These are phyloP conservation scores for Melipona quadrifasciata DNA, from an alignment of 1,140 invertebrate species.

Conservation along the genomic window DNA sequence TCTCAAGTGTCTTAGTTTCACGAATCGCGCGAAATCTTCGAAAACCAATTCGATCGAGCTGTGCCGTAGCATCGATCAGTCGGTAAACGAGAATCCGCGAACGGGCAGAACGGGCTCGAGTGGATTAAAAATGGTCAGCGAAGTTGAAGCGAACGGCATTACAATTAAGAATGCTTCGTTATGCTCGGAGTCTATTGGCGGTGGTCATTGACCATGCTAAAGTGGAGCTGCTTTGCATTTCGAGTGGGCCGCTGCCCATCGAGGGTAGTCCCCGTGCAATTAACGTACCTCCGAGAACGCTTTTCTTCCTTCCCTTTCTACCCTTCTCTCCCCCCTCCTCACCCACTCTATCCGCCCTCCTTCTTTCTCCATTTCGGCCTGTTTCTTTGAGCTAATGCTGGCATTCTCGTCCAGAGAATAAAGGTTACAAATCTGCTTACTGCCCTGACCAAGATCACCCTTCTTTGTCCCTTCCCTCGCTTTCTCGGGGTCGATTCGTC, in stretches of 20 bases:
- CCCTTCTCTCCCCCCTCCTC: neutral
- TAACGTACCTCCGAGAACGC: conserved; percentile 57
- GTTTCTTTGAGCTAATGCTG: conserved; percentile 3
- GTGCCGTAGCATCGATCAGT: too few species aligned
- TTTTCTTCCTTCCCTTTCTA: neutral
- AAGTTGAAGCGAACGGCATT: conserved; percentile 72
- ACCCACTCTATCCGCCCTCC: too few species aligned
- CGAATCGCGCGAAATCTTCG: too few species aligned
- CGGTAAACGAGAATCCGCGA: conserved; percentile 54
- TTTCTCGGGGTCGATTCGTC: neutral
- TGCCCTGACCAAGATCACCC: neutral
- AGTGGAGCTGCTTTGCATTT: conserved; percentile 57
- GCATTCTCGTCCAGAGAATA: neutral
- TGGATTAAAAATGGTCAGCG: conserved; percentile 74
- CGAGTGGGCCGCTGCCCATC: conserved; percentile 56
- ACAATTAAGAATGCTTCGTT: conserved; percentile 78
- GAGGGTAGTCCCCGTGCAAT: conserved; percentile 54
- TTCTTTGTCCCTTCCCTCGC: too few species aligned
- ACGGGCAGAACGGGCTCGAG: conserved; percentile 59
- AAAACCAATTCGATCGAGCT: too few species aligned
- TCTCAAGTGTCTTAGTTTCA: too few species aligned
- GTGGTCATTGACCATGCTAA: conserved; percentile 56
- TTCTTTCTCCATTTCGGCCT: neutral
- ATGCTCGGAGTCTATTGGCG: conserved; percentile 61
- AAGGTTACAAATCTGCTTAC: neutral